Evolutionary conservation across 2,113 vertebrate species (phyloP).

Genomic region (Eurystomus gularis): DNA sequence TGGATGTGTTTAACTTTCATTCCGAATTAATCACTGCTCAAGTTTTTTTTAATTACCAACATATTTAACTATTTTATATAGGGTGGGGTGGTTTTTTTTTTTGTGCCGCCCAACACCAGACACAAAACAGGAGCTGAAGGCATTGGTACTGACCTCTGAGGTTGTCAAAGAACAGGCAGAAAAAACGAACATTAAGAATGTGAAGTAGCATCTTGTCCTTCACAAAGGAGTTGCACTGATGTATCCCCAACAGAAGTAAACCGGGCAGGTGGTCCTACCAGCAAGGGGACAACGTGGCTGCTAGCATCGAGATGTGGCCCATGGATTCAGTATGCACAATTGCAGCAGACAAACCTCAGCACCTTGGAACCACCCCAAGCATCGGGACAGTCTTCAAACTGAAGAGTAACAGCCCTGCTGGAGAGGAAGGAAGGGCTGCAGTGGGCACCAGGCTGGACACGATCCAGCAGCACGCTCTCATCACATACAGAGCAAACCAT

Average conservation of each 20-base stretch:
- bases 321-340: accelerated
- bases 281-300: background rate
- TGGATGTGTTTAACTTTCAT: background rate
- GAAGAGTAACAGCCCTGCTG: background rate
- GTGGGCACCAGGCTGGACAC: accelerated
- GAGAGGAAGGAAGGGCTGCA: background rate
- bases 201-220: background rate
- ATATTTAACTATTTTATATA: background rate
- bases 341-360: background rate
- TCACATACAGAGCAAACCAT: background rate
- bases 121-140: background rate
- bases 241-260: background rate
- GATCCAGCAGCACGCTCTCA: background rate
- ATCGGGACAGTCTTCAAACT: accelerated
- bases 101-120: background rate
- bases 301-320: accelerated
- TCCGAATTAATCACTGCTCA: background rate
- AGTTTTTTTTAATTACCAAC: background rate
- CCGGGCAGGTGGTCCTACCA: background rate
- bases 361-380: background rate
- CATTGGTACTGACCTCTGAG: background rate
- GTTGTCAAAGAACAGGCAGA: background rate
- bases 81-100: background rate
- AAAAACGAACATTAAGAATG: accelerated
- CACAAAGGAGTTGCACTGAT: background rate